Evolutionary conservation across 1,140 invertebrate species (phyloP).

Genomic region (Laupala kohalensis): DNA sequence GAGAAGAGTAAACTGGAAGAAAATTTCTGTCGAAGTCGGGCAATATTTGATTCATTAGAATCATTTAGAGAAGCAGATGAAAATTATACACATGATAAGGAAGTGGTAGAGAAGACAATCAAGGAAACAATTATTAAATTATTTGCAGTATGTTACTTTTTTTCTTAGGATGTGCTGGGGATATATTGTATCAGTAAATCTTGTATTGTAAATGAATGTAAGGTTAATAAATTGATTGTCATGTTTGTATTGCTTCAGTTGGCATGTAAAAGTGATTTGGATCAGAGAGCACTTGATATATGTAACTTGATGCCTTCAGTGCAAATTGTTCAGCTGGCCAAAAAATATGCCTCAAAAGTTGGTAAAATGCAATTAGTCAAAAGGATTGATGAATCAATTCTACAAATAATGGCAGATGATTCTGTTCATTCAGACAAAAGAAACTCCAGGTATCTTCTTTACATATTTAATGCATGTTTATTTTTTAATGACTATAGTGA

Average conservation of each 20-base stretch:
- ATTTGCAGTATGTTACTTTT: conserved; percentile 53
- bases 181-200: too few relatives aligned
- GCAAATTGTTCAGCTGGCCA: conserved; percentile 64
- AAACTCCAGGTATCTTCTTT: conserved; percentile 23
- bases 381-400: conserved; percentile 38
- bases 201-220: too few relatives aligned
- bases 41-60: conserved; percentile 17
- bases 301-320: conserved; percentile 67
- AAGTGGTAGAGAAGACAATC: conserved; percentile 44
- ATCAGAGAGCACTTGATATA: conserved; percentile 73
- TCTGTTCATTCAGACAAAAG: conserved; percentile 18
- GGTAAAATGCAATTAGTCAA: conserved; percentile 64
- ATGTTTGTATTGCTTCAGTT: conserved; percentile 38
- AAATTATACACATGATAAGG: conserved; percentile 28
- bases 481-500: conserved; percentile 8
- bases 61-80: conserved; percentile 12
- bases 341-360: conserved; percentile 71
- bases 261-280: conserved; percentile 67
- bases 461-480: conserved; percentile 20
- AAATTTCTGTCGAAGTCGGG: conserved; percentile 43
- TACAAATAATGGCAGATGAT: conserved; percentile 26
- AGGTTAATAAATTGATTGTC: not conserved
- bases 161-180: conserved; percentile 27
- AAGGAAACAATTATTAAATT: conserved; percentile 75
- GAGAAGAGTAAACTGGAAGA: conserved; percentile 77